Conservation (phyloP, 2,888 invertebrate species). For the Tipula unca region DNA sequence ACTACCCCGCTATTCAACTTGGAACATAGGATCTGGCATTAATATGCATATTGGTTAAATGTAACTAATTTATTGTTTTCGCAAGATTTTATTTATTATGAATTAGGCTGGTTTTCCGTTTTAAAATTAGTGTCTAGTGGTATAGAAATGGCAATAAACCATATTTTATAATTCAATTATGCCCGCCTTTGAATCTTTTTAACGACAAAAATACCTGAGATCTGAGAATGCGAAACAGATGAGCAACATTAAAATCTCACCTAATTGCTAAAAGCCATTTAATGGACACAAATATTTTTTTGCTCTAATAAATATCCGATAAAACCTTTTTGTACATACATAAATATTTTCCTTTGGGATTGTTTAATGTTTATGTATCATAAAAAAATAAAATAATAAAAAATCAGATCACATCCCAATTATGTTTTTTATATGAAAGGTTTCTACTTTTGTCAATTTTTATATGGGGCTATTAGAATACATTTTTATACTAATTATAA, state of each 20-base stretch:
- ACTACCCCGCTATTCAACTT: too few species aligned
- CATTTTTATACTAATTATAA: not conserved
- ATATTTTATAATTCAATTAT: too few species aligned
- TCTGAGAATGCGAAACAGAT: not conserved
- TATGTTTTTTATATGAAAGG: not conserved
- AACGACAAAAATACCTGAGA: not conserved
- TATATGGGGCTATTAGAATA: not conserved
- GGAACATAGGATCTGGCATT: too few species aligned
- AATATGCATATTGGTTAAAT: too few species aligned
- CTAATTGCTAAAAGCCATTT: not conserved
- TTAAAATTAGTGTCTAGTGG: too few species aligned
- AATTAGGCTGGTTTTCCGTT: too few species aligned
- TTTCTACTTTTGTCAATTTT: not conserved
- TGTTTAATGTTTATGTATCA: not conserved
- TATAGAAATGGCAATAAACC: too few species aligned
- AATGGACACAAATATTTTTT: not conserved
- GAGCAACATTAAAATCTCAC: not conserved
- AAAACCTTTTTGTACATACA: not conserved
- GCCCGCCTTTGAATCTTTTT: not conserved
- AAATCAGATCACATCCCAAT: conserved; percentile 9
- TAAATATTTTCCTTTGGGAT: not conserved
- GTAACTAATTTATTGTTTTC: too few species aligned
- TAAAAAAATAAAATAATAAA: not conserved
- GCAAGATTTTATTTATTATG: too few species aligned
- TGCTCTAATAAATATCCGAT: not conserved